Evolutionary conservation across 2,797 vertebrate species (phyloP).

Genomic region (Gymnocypris eckloni): DNA sequence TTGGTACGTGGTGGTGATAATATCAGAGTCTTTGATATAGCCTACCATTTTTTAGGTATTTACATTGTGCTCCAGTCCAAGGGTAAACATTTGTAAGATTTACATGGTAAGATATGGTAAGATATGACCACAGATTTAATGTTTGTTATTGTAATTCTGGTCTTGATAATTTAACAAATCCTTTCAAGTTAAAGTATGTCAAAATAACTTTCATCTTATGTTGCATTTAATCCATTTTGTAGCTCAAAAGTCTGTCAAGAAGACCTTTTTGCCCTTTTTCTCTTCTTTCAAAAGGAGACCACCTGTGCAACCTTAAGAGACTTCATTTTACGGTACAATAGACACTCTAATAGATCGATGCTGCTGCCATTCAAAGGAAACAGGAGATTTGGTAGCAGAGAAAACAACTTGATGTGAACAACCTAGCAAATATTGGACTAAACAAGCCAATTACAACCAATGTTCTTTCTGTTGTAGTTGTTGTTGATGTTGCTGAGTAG

Average conservation of each 20-base stretch:
- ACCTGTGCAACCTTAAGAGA: background rate
- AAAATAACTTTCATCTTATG: background rate
- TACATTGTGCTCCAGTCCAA: background rate
- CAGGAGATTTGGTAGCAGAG: background rate
- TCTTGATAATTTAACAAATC: background rate
- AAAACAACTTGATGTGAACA: slow-evolving; percentile 1
- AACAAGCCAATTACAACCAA: background rate
- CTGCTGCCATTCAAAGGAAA: slow-evolving; percentile 9
- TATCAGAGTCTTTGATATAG: background rate
- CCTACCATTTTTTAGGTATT: background rate
- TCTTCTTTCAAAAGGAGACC: background rate
- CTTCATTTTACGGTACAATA: slow-evolving; percentile 11
- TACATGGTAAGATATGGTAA: background rate
- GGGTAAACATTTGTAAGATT: background rate
- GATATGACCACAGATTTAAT: background rate
- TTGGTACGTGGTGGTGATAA: background rate
- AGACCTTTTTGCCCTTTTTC: background rate
- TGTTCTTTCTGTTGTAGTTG: background rate
- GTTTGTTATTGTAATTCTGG: background rate
- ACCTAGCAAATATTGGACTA: background rate
- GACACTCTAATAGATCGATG: background rate
- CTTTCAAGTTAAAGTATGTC: background rate
- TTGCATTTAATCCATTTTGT: background rate
- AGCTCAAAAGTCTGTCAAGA: background rate
- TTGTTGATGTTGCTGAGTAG: background rate